Evolutionary conservation across 1,140 invertebrate genomes (phyloP), one percentile per base, ranked within the genome.

Genomic region (Delia radicum): DNA sequence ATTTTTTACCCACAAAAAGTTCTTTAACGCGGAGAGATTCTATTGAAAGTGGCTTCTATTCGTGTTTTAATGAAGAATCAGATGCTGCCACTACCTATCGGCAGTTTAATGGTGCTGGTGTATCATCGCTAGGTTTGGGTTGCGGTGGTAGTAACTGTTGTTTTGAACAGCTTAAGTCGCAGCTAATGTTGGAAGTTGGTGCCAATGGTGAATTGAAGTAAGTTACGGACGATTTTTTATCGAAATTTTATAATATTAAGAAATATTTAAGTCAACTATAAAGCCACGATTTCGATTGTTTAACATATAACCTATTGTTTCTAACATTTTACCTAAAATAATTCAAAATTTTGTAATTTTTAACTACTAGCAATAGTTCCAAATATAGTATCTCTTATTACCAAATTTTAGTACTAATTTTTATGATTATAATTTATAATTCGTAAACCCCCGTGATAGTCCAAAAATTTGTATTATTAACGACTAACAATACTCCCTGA

Each of bases 21-120:
- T 85, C 88, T 84, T 83, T 91, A 2, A 88, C 90, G 62, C 88
- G 94, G 12, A 88, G 94, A 37, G 94, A 94, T n/a, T 95, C 94
- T 8, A 95, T 94, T 80, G 95, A 96, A 85, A 94, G 93, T 31
- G 95, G 95, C 1, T 95, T 96, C 80, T 96, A 94, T 88, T 95
- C 94, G 28, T 94, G 93, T 79, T 92, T 93, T 46, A 92, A 93
- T 79, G 92, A 94, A 81, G 93, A 94, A 80, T 89, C 90, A 73
- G 86, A 85, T 77, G 80, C 81, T 18, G 82, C 80, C 75, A 81
- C 77, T 55, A 85, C 77, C 13, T 81, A 78, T 18, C 76, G 81
- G 2, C 82, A 84, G 29, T 65, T 82, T 5, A 81, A 80, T 55
- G 79, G 79, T 31, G 80, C 80, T 10, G 77, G 75, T 0, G 65